Evolutionary conservation across 2,113 vertebrate species (phyloP).

Genomic region (Gobius niger): DNA sequence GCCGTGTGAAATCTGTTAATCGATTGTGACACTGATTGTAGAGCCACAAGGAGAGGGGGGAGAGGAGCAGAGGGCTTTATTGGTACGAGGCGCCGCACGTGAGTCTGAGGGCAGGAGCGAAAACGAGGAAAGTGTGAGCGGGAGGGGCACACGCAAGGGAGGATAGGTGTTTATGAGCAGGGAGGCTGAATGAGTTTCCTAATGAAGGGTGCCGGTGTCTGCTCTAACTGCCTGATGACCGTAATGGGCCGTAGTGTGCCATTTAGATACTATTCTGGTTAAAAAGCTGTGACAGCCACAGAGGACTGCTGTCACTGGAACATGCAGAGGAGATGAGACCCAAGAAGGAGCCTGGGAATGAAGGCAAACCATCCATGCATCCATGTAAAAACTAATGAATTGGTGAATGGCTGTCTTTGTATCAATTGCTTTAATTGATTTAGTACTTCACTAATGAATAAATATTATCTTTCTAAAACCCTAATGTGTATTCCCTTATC

Average conservation of each 20-base stretch:
- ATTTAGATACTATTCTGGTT: slow-evolving; percentile 64
- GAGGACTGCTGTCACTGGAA: slow-evolving; percentile 41
- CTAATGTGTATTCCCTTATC: no score
- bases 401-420: no score
- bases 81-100: slow-evolving; percentile 31
- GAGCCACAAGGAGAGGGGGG: neutral
- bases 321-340: slow-evolving; percentile 14
- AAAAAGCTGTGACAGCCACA: slow-evolving; percentile 59
- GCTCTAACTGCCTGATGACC: slow-evolving; percentile 60
- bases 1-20: slow-evolving; percentile 53
- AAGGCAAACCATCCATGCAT: no score
- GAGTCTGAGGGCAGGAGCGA: slow-evolving; percentile 23
- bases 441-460: no score
- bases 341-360: no score
- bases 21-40: slow-evolving; percentile 52
- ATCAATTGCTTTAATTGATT: no score
- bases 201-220: slow-evolving; percentile 55
- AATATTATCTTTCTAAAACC: no score
- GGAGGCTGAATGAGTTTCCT: slow-evolving; percentile 42
- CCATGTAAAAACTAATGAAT: no score
- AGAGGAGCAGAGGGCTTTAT: slow-evolving; percentile 6
- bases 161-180: neutral
- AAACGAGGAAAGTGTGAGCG: slow-evolving; percentile 20
- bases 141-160: slow-evolving; percentile 33
- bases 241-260: slow-evolving; percentile 60